Percentiles rank a stretch among this genome's conserved stretches.
These are phyloP conservation scores for Eubucco bourcierii DNA, from an alignment of 2,113 vertebrate species.

Conservation along the genomic window DNA sequence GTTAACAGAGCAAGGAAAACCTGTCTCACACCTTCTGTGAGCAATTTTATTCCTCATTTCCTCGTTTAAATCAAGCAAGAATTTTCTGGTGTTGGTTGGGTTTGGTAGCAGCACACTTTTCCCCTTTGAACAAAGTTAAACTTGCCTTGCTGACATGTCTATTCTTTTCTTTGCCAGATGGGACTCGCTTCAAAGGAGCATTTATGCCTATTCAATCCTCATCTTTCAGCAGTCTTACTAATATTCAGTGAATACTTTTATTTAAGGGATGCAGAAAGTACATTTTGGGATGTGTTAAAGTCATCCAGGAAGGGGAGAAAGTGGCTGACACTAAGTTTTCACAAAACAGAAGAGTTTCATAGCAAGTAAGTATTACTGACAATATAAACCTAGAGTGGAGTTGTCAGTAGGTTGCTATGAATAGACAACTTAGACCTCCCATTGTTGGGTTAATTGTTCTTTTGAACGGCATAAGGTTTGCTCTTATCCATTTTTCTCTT, in stretches of 20 bases:
- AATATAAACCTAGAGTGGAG: not conserved
- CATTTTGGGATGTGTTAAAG: not conserved
- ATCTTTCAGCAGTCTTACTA: constrained; percentile 15
- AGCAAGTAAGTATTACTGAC: not conserved
- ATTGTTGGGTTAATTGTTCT: not conserved
- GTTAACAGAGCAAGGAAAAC: not conserved
- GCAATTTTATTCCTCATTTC: not conserved
- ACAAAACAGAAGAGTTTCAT: not conserved
- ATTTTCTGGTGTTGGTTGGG: not conserved
- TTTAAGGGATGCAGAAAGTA: not conserved
- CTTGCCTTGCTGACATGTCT: constrained; percentile 12
- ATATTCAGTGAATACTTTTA: constrained; percentile 39
- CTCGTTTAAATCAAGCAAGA: not conserved
- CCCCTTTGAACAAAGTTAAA: not conserved
- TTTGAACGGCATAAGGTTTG: not conserved
- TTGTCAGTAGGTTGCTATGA: not conserved
- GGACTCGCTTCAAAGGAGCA: constrained; percentile 16
- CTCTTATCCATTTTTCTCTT: not conserved
- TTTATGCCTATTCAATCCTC: constrained; percentile 17
- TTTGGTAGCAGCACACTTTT: not conserved
- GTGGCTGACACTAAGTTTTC: not conserved
- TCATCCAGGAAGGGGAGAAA: not conserved
- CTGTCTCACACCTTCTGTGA: not conserved
- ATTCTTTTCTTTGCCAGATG: constrained; percentile 42
- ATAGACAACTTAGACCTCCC: not conserved